Percentiles rank a stretch among this genome's conserved stretches.
phyloP scores from a whole-genome alignment of 2,888 invertebrate genomes.

The Chloroclystis v-ata region DNA sequence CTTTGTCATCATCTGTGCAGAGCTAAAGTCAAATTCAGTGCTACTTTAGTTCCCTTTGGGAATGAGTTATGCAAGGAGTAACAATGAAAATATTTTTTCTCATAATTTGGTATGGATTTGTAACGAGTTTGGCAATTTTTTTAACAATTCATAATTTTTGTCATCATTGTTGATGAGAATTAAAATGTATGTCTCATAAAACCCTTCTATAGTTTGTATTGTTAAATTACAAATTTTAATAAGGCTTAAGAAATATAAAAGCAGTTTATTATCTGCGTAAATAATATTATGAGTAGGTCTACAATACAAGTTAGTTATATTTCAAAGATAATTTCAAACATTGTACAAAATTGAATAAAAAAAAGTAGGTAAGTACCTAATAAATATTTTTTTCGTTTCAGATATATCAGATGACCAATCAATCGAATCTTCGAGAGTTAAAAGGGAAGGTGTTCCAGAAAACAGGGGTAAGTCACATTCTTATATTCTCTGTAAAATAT shows the following conservation, averaged over 20 bases:
- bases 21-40: not conserved
- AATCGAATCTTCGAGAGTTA: constrained; percentile 67
- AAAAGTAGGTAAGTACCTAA: too few relatives aligned
- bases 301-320: too few relatives aligned
- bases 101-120: constrained; percentile 11
- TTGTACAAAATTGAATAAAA: too few relatives aligned
- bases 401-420: constrained; percentile 59
- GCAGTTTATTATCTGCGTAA: too few relatives aligned
- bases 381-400: constrained; percentile 49
- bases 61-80: constrained; percentile 15
- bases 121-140: constrained; percentile 2
- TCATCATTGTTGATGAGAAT: constrained; percentile 1
- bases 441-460: constrained; percentile 70
- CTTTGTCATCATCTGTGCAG: not conserved
- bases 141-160: not conserved
- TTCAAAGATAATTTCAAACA: too few relatives aligned
- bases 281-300: too few relatives aligned
- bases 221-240: too few relatives aligned
- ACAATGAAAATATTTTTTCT: constrained; percentile 15
- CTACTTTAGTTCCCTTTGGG: constrained; percentile 13
- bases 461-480: constrained; percentile 67
- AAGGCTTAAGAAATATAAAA: too few relatives aligned
- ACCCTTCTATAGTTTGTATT: too few relatives aligned
- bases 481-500: constrained; percentile 36
- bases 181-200: not conserved